Evolutionary conservation across 2,888 invertebrate genomes (phyloP).

Genomic region (Pterostichus niger): DNA sequence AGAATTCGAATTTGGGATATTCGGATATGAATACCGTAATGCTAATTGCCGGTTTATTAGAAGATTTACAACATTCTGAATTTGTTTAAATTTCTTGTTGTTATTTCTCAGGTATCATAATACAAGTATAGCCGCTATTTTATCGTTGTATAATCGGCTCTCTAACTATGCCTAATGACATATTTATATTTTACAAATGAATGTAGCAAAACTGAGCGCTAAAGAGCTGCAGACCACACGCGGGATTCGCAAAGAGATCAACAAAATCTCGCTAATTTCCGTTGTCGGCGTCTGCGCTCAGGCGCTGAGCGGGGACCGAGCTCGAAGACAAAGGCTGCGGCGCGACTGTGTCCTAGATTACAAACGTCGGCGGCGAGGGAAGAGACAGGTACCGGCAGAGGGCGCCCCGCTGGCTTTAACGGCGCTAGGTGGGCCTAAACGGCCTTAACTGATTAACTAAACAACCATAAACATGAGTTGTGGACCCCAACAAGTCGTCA

Average conservation of each 20-base stretch:
- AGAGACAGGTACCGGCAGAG: conserved; percentile 67
- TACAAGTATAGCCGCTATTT: too few relatives aligned
- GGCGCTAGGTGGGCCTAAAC: conserved; percentile 69
- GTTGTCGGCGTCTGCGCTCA: conserved; percentile 5
- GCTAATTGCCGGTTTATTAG: too few relatives aligned
- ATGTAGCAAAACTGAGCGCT: conserved; percentile 15
- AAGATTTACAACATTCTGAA: too few relatives aligned
- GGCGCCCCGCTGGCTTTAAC: conserved; percentile 70
- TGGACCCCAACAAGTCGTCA: conserved; percentile 57
- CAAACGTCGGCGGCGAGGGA: conserved; percentile 24
- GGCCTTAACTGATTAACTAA: conserved; percentile 67
- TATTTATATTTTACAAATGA: not conserved
- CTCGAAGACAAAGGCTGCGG: conserved; percentile 38
- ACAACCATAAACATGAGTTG: conserved; percentile 66
- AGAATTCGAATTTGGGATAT: too few relatives aligned
- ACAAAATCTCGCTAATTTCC: conserved; percentile 50
- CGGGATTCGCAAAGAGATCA: conserved; percentile 10
- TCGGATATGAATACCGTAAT: too few relatives aligned
- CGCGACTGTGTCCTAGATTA: conserved; percentile 17
- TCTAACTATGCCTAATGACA: too few relatives aligned
- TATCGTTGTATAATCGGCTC: too few relatives aligned
- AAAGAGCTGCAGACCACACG: conserved; percentile 17
- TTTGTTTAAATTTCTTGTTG: too few relatives aligned
- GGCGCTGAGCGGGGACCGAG: too few relatives aligned
- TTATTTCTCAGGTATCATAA: too few relatives aligned